Evolutionary conservation across 2,113 vertebrate genomes (phyloP), one percentile per base, ranked within the genome.

Genomic region (Pagrus major): DNA sequence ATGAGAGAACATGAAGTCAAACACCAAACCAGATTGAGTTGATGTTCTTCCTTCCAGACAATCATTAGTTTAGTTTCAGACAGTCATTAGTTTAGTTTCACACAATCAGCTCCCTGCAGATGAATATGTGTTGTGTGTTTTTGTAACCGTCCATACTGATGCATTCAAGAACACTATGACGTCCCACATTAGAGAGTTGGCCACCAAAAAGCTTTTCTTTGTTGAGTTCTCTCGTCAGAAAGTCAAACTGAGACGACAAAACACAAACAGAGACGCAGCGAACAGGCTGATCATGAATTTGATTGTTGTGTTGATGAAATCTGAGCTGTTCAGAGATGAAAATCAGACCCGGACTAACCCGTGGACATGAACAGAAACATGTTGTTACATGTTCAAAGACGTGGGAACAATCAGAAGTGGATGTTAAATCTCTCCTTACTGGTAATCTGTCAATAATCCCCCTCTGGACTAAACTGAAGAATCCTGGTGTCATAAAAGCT

Each of bases 371-470:
- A 1, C 42, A 29, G 11, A n/a, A 49, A 49, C 21, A 31, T n/a
- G n/a, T n/a, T n/a, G n/a, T n/a, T n/a, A n/a, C n/a, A n/a, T n/a
- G n/a, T n/a, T n/a, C n/a, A n/a, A 47, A 59, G 44, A 81, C 70
- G 0, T 78, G 66, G 71, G 83, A 87, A 64, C 52, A 3, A 67
- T 71, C 55, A 35, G 23, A 68, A n/a, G 9, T 23, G 7, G 1
- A 29, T 55, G 33, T 21, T 20, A 46, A 75, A 75, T 4, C 44
- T 27, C 39, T 61, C 25, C 5, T 77, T 58, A 2, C 54, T 21
- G 49, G 14, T 79, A 68, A 75, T 84, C 78, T 79, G 56, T 70
- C 54, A 86, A 67, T 81, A 78, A 78, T 83, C 9, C 68, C 35
- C 51, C 23, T 25, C 25, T 59, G 72, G 64, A 23, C 51, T n/a